Evolutionary conservation across 2,888 invertebrate genomes (phyloP).

Genomic region (Drosophila acutilabella): DNA sequence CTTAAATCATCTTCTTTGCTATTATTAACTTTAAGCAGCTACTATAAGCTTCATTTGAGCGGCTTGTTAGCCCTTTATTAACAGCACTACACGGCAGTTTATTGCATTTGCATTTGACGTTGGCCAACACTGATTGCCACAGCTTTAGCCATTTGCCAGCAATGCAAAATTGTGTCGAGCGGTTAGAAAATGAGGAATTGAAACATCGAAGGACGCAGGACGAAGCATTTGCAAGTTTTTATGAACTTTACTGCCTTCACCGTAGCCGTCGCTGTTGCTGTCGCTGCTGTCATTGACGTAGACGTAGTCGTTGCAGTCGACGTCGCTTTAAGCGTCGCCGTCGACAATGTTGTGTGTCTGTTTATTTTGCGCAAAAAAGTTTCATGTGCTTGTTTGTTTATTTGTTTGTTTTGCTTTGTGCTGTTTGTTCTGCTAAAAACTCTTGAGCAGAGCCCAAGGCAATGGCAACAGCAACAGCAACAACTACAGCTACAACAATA

Average conservation of each 20-base stretch:
- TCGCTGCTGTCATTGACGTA: conserved; percentile 17
- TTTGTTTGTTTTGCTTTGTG: conserved; percentile 65
- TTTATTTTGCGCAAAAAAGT: conserved; percentile 62
- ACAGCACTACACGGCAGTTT: conserved; percentile 22
- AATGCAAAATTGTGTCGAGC: conserved; percentile 22
- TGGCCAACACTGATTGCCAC: conserved; percentile 27
- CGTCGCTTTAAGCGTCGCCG: conserved; percentile 1
- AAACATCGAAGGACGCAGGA: conserved; percentile 59
- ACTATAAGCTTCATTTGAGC: conserved; percentile 7
- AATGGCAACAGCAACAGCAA: conserved; percentile 21
- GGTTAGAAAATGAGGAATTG: conserved; percentile 40
- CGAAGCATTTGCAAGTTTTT: conserved; percentile 50
- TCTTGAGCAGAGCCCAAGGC: conserved; percentile 68
- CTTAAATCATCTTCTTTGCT: not conserved
- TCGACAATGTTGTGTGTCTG: conserved; percentile 38
- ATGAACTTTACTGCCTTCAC: conserved; percentile 51
- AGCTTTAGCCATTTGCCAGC: conserved; percentile 2
- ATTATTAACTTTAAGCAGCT: conserved; percentile 11
- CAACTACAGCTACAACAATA: conserved; percentile 19
- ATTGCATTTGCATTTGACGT: conserved; percentile 31
- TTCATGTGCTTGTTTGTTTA: conserved; percentile 67
- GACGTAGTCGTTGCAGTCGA: not conserved
- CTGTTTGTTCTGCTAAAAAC: conserved; percentile 69
- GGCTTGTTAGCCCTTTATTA: conserved; percentile 31
- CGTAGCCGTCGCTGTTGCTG: conserved; percentile 7